Conservation (phyloP, 2,888 invertebrate genomes). For the Tetranychus piercei region DNA sequence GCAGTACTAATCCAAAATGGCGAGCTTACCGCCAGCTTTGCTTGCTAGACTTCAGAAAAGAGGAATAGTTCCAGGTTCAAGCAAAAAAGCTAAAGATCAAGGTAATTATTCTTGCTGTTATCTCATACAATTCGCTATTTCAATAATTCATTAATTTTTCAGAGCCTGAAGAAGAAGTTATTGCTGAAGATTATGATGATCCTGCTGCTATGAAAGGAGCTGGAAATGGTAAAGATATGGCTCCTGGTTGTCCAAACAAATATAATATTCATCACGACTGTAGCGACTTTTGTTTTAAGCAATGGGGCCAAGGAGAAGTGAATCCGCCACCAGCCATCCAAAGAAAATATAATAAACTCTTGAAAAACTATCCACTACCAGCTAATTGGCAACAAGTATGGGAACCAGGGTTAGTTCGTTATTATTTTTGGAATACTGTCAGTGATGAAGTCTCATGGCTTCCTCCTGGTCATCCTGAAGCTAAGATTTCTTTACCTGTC, state of each 20-base stretch:
- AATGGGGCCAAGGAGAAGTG: conserved; percentile 47
- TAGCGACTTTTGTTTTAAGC: conserved; percentile 63
- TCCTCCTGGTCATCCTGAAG: conserved; percentile 74
- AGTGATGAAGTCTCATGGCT: conserved; percentile 87
- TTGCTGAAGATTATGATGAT: conserved; percentile 75
- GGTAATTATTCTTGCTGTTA: neutral
- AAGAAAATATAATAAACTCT: conserved; percentile 45
- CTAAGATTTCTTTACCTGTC: conserved; percentile 58
- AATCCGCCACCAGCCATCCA: conserved; percentile 24
- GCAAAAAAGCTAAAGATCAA: neutral
- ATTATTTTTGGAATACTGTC: conserved; percentile 85
- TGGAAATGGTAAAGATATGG: neutral
- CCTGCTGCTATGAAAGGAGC: neutral
- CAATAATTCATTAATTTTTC: neutral
- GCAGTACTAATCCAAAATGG: too few relatives aligned
- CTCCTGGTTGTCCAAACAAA: conserved; percentile 74
- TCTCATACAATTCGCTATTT: neutral
- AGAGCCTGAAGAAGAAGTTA: conserved; percentile 53
- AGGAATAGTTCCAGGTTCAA: conserved; percentile 40
- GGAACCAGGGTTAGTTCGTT: conserved; percentile 63
- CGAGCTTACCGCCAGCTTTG: conserved; percentile 51
- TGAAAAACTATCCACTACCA: conserved; percentile 71
- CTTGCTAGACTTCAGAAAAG: conserved; percentile 68
- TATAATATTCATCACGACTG: conserved; percentile 86
- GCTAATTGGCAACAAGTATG: conserved; percentile 82